Conservation (phyloP, 2,113 vertebrate species). For the Scomber japonicus region DNA sequence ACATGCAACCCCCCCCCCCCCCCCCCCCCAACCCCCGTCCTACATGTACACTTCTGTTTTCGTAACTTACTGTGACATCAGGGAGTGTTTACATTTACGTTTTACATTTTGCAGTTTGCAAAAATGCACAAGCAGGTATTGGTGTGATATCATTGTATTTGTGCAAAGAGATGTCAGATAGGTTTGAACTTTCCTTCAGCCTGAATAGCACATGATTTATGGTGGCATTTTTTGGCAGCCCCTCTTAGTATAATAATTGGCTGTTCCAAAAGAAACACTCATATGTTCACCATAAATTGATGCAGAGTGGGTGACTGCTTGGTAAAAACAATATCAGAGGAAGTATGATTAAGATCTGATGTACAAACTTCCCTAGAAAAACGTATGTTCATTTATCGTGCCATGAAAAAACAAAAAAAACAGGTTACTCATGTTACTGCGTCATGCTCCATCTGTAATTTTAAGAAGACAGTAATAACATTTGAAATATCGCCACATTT, state of each 20-base stretch:
- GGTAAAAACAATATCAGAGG: neutral
- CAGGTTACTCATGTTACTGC: too few species aligned
- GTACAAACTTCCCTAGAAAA: conserved; percentile 4
- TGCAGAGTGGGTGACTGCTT: neutral
- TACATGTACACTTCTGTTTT: too few species aligned
- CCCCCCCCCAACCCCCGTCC: too few species aligned
- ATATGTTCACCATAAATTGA: neutral
- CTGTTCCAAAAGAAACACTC: conserved; percentile 11
- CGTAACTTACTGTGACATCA: too few species aligned
- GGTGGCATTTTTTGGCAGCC: neutral
- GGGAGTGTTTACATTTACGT: too few species aligned
- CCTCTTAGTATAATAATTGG: neutral
- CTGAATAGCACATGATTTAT: neutral
- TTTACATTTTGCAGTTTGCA: neutral
- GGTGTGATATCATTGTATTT: too few species aligned
- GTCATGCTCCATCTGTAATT: neutral
- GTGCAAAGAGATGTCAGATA: too few species aligned
- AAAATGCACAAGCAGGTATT: neutral
- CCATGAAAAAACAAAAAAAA: neutral
- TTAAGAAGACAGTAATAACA: neutral
- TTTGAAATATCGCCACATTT: neutral
- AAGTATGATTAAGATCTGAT: conserved; percentile 24
- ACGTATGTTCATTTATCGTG: neutral
- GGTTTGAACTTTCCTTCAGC: neutral
- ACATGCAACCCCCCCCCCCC: neutral